A percentile compares a stretch with the other conserved stretches of the same genome.
These are phyloP conservation scores for Eupristina koningsbergeri DNA, from an alignment of 1,140 invertebrate genomes.

Conservation along the genomic window DNA sequence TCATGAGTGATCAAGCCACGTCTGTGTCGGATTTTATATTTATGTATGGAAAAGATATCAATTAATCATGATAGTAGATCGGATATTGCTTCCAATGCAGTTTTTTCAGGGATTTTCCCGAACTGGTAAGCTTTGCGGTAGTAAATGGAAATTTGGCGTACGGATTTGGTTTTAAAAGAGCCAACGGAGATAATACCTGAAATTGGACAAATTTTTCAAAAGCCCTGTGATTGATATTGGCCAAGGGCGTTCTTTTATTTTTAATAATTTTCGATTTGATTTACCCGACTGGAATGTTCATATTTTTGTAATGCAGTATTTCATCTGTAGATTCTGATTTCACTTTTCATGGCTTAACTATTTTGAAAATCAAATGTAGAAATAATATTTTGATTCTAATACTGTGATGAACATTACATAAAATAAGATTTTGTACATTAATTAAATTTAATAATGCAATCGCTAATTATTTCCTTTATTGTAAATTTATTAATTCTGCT, in stretches of 20 bases:
- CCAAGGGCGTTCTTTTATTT: not conserved
- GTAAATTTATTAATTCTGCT: no score
- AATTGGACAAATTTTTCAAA: slow-evolving; percentile 37
- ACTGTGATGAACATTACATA: no score
- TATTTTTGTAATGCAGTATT: not conserved
- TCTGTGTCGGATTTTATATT: not conserved
- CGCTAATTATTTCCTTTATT: no score
- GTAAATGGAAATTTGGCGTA: slow-evolving; percentile 38
- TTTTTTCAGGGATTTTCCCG: slow-evolving; percentile 12
- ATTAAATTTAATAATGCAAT: no score
- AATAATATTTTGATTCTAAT: no score
- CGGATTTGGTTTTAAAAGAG: slow-evolving; percentile 28
- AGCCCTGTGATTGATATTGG: slow-evolving; percentile 11
- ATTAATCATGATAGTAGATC: slow-evolving; percentile 35
- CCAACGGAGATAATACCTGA: not conserved
- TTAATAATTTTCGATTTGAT: slow-evolving; percentile 32
- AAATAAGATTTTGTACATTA: no score
- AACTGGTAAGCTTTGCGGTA: slow-evolving; percentile 16
- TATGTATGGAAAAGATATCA: slow-evolving; percentile 39
- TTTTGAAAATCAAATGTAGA: no score
- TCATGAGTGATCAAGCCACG: no score
- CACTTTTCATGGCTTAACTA: no score
- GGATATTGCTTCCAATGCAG: not conserved
- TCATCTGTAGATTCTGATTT: no score
- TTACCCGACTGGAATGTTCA: not conserved